These are phyloP conservation scores for Diarsia rubi DNA, from an alignment of 2,888 invertebrate genomes.

Conservation along the genomic window DNA sequence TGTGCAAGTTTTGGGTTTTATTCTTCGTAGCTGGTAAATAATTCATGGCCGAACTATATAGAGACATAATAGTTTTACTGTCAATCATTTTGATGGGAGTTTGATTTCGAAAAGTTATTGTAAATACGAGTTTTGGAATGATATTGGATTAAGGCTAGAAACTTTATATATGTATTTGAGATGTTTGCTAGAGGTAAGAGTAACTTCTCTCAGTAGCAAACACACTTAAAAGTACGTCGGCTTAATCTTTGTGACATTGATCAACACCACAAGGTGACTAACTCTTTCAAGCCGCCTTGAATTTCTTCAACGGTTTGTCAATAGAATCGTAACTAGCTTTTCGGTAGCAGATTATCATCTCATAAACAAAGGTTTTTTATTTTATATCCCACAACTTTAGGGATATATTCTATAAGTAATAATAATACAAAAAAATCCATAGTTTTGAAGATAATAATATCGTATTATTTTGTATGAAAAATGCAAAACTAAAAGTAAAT, in stretches of 20 bases:
- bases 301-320: not conserved
- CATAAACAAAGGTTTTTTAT: no score
- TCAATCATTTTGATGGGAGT: conserved; percentile 51
- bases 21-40: conserved; percentile 57
- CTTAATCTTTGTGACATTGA: not conserved
- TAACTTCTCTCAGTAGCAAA: not conserved
- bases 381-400: no score
- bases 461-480: no score
- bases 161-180: not conserved
- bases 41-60: conserved; percentile 58
- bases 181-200: not conserved
- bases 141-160: conserved; percentile 26
- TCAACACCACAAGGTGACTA: not conserved
- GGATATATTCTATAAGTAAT: no score
- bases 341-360: not conserved
- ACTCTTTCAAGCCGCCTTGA: not conserved
- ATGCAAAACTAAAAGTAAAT: no score
- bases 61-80: conserved; percentile 55
- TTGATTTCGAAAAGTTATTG: conserved; percentile 12
- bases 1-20: conserved; percentile 48
- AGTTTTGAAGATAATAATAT: no score
- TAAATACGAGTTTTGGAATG: not conserved
- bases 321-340: not conserved
- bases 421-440: no score
- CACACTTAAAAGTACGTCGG: not conserved